Percentiles rank a stretch among this genome's conserved stretches.
These are phyloP conservation scores for Eudorcas thomsonii DNA, from an alignment of 2,113 vertebrate genomes.

Conservation along the genomic window DNA sequence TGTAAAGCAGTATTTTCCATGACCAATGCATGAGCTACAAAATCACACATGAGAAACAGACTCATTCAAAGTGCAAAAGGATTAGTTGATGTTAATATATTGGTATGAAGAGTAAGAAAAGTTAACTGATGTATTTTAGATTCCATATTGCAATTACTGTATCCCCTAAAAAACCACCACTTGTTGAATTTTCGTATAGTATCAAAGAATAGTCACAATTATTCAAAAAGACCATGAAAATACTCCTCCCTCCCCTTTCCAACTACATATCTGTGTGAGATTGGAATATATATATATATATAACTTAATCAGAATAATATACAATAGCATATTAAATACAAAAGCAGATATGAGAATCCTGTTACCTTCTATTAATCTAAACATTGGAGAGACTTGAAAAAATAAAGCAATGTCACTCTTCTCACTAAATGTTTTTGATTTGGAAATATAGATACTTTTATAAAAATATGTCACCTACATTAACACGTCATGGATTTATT, in stretches of 20 bases:
- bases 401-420: background rate
- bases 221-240: background rate
- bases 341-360: background rate
- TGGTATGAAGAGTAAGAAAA: background rate
- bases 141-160: background rate
- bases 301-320: background rate
- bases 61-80: background rate
- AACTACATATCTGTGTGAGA: background rate
- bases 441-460: background rate
- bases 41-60: background rate
- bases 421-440: background rate
- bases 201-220: background rate
- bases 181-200: background rate
- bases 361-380: background rate
- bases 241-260: background rate
- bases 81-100: background rate
- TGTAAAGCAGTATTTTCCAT: background rate
- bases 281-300: background rate
- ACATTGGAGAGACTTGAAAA: background rate
- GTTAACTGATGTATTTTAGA: background rate
- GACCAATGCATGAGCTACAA: background rate
- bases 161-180: background rate
- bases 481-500: background rate
- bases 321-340: background rate
- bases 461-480: background rate